Conservation (phyloP, 1,140 invertebrate genomes). For the Cydia fagiglandana region DNA sequence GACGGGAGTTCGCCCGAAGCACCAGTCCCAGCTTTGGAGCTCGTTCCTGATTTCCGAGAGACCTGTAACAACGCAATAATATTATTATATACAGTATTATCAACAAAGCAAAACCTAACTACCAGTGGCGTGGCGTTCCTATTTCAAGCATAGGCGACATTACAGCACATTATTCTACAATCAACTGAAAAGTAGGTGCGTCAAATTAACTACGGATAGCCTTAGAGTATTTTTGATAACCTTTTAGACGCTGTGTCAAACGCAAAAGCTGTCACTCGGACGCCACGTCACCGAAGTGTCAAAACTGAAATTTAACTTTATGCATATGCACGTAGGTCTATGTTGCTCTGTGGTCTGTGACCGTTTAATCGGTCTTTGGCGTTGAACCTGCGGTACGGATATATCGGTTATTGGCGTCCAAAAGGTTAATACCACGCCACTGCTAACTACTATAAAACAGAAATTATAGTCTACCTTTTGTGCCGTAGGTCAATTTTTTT, state of each 20-base stretch:
- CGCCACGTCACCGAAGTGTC: too few relatives aligned
- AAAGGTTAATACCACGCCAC: neutral
- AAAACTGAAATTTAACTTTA: too few relatives aligned
- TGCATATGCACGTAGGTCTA: too few relatives aligned
- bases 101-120: neutral
- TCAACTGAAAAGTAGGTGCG: neutral
- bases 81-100: neutral
- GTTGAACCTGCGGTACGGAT: too few relatives aligned
- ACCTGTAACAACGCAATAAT: conserved; percentile 71
- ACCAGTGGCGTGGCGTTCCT: neutral
- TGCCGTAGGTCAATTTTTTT: neutral
- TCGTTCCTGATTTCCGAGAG: conserved; percentile 83
- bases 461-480: neutral
- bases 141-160: neutral
- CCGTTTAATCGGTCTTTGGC: too few relatives aligned
- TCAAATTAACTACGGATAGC: neutral
- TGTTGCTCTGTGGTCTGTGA: too few relatives aligned
- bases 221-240: neutral
- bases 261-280: too few relatives aligned
- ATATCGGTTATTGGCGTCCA: too few relatives aligned
- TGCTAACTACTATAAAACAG: conserved; percentile 5
- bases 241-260: too few relatives aligned
- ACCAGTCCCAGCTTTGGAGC: conserved; percentile 92
- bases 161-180: neutral
- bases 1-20: conserved; percentile 91